Base-by-base conservation (phyloP, 1,140 invertebrate species). In the Micrasema longulum region DNA sequence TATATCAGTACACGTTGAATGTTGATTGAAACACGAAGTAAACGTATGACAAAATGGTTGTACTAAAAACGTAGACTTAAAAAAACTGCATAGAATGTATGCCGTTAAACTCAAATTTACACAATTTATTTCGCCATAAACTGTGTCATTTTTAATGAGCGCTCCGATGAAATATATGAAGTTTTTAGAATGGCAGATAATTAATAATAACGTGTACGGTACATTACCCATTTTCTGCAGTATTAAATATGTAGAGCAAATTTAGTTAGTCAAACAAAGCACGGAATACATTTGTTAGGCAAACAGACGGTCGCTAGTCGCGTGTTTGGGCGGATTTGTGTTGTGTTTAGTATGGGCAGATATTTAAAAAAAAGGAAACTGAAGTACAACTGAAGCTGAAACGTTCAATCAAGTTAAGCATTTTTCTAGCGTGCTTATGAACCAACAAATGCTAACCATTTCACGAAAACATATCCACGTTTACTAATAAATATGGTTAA, bases 231-330 rank as follows among this genome's bases (percentile, higher is more conserved):
- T 36, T 55, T 55, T 26, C 22, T 47, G 5, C n/a, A 47, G 2
- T 55, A 55, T 20, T 23, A 55, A 55, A 55, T 26, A 55, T 55
- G 52, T 55, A 55, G 26, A 55, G n/a, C 52, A 55, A 16, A 55
- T 55, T 55, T 55, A 31, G 52, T 55, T 55, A n/a, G 0, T 26
- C 52, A 55, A 55, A 55, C 52, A 55, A 55, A 31, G 52, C 52
- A 53, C 52, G n/a, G 52, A 55, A 16, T 31, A 55, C 23, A 55
- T 55, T 55, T 55, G 52, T 31, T 14, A 11, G 52, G 52, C 52
- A 55, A 55, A 55, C 52, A 55, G 43, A 47, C 43, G 7, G 3
- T 31, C 26, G 26, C 26, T 31, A 22, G n/a, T 55, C 52, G 52
- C 52, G 23, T 55, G 52, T 36, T 55, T 35, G 26, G 52, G 1